Base-by-base conservation (phyloP, 2,888 invertebrate species). In the Scelioninae gen. 1 region DNA sequence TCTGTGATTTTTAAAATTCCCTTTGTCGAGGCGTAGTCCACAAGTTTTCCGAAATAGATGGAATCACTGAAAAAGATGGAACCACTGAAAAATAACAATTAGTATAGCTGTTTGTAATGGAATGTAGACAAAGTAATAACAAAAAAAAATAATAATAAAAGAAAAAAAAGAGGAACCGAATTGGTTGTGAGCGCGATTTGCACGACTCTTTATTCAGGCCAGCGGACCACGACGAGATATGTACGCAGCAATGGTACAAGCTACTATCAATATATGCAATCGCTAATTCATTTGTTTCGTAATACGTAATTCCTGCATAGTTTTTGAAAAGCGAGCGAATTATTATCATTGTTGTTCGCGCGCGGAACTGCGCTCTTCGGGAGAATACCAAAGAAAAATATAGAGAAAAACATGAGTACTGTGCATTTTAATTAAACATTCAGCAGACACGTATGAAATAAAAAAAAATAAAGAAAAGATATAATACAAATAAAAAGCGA, bases 21-120 rank as follows among this genome's bases (percentile, higher is more conserved):
- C 78, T 91, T 91, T 10, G 90, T 89, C 55, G 92, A 88, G 38
- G 91, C 91, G 56, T 92, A 92, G 91, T 92, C 92, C 89, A 91
- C 92, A 71, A 92, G 87, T 75, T 91, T 92, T 40, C 88, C 58
- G 55, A 87, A 81, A 53, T 89, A 58, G 15, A 81, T 85, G 5
- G 85, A 51, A 72, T 86, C 87, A 83, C 87, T 87, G 84, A 45
- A 79, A 83, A 74, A 45, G 15, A 81, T 85, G 5, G 85, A 51
- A 72, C 86, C 87, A 83, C 87, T 87, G 84, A 45, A 79, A 83
- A 74, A 45, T 55, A 38, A 38, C 10, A 8, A 38, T 23, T 23
- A 2, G 4, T 23, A 4, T 23, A 23, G 23, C 4, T 4, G 4
- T 23, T n/a, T 23, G 13, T 3, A 38, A 15, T 38, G 15, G 15